Base-by-base conservation (phyloP, 2,113 vertebrate species). In the Delphinus delphis region DNA sequence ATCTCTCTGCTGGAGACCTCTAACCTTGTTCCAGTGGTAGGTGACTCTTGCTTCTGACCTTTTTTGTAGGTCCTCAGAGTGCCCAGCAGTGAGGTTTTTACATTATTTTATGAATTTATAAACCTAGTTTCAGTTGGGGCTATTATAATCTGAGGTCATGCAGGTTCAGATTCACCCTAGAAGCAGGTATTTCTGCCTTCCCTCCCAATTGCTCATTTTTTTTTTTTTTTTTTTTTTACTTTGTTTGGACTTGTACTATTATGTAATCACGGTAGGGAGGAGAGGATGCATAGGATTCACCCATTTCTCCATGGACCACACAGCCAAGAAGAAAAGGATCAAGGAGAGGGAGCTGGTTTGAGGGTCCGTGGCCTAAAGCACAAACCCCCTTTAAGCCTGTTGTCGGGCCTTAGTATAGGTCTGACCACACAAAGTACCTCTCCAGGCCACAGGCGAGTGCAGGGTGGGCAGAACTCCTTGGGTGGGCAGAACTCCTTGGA, bases 51-150 rank as follows among this genome's bases (percentile, higher is more conserved):
- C 62, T 50, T 94, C 62, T 94, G 50, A 68, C 76, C 73, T 83
- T 96, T 93, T 77, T 68, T 85, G 84, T 83, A 65, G 28, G 79
- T 92, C 47, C 53, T 91, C 60, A 93, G 38, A 92, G 85, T 74
- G 21, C 41, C 33, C 38, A 62, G 23, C 38, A 62, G 10, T 84
- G 86, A 96, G 79, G 38, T 23, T 93, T 97, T 86, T 38, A 23
- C 41, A 26, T 89, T 93, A 82, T 89, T 93, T 77, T 62, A 70
- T 90, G 63, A 79, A 94, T 92, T 96, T 93, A 80, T 92, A 92
- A 92, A 87, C 36, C 60, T 36, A 41, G 28, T 93, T 28, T 92
- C 31, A 93, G 44, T 26, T 63, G 26, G 23, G 33, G 33, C 17
- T 95, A 70, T 44, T 95, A 60, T 44, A 74, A 70, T 65, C 50